Evolutionary conservation across 1,140 invertebrate species (phyloP), one percentile per base, ranked within the genome.

Genomic region (Colletes latitarsis): DNA sequence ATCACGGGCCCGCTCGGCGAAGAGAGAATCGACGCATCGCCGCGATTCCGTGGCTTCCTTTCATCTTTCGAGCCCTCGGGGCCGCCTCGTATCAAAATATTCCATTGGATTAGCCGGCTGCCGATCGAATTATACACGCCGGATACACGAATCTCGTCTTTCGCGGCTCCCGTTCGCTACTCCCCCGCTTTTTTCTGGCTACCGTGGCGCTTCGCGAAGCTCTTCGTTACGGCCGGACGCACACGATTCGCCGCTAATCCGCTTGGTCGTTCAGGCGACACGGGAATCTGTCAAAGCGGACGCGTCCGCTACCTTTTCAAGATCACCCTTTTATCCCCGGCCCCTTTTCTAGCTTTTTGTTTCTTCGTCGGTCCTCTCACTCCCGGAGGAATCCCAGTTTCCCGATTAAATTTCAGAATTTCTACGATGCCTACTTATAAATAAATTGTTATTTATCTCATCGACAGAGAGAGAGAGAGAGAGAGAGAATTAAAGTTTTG

Each of bases 241-340:
- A 60, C 74, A 84, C 79, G 82, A 88, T 82, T 77, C 79, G 83
- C 77, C 77, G 84, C 83, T 91, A 91, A 91, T 91, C 89, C 87
- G 82, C 77, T 85, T 82, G 86, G 83, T 89, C 82, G 85, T 77
- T 81, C 69, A 86, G 82, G 69, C 85, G 84, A 90, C 89, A 88
- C 81, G 87, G 81, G 85, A 76, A 90, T 89, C 89, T 87, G 89
- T 90, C 89, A 90, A 90, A 90, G 80, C 78, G 82, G 78, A 82
- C 81, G 79, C 81, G 72, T 85, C 85, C 75, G 64, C 77, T 69
- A 83, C 85, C 85, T 86, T 86, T 86, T 83, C 84, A 70, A 82
- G 62, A 86, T 75, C 74, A 60, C 60, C 69, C 64, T 69, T 78
- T 49, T 58, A 30, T 55, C 30, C 14, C 2, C 41, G 21, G 15